Base-by-base conservation (phyloP, 37 sponge, comb jelly and placozoan species). In the Haliclona indistincta region DNA sequence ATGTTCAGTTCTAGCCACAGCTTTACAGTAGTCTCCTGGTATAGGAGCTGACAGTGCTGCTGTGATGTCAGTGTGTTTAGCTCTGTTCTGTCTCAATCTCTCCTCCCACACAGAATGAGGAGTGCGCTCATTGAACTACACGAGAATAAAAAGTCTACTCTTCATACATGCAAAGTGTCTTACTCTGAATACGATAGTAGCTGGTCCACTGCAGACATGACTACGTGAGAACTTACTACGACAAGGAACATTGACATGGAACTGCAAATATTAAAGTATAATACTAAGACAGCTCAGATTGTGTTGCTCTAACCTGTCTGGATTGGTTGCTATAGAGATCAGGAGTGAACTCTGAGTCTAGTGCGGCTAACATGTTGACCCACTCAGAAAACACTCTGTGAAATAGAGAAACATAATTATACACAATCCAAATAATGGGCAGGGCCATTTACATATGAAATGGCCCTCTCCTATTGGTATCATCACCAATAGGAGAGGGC, bases 181-280 rank as follows among this genome's bases (percentile, higher is more conserved):
- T 54, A 89, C 89, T 68, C 84, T 89, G 65, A 89, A 83, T 15
- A 89, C 71, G 36, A 89, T 74, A 32, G 71, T 83, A 34, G 89
- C 89, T 13, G 89, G 80, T 33, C 62, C 64, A 0, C 44, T 19
- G 38, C 89, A 89, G 23, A 22, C 17, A 71, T 77, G 62, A 23
- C 54, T 60, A 23, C 51, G 6, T 60, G 63, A 71, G 49, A 73
- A 66, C 43, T 73, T 43, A 42, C 36, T 73, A 0, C 49, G 65
- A 40, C 89, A 89, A 8, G 89, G 84, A 38, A 89, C 78, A 8
- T 66, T 61, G 33, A 89, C 89, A 30, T 79, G 79, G 30, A 83
- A 83, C 76, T n/a, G n/a, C n/a, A n/a, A n/a, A n/a, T n/a, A n/a
- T n/a, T n/a, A n/a, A n/a, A n/a, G n/a, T n/a, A n/a, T n/a, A n/a